Evolutionary conservation across 2,888 invertebrate species (phyloP), one percentile per base, ranked within the genome.

Genomic region (Parnassius smintheus): DNA sequence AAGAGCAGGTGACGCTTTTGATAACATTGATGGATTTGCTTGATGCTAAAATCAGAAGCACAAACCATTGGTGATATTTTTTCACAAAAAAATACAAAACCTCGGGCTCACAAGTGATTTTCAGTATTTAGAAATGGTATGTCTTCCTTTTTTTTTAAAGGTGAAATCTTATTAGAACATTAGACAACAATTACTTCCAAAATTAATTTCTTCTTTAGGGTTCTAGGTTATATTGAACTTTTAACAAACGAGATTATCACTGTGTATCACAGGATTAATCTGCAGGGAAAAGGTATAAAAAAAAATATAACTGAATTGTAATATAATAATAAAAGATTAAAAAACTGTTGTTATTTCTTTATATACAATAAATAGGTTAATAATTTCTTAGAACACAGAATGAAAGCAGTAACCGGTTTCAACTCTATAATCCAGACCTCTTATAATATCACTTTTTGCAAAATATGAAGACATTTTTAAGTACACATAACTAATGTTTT

Each of bases 1-100:
- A 48, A 88, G 75, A 2, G 82, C 85, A 7, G 95, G 94, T 68
- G 94, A 89, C 64, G 93, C 88, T 70, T 93, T 93, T 3, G 91
- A 85, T 67, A 92, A 75, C 76, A 91, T 78, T 70, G 92, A 88
- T 56, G 85, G 86, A 64, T 84, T 83, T 54, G 87, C 80, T 77
- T 93, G 93, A 78, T 94, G 92, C 92, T 94, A 85, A 61, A 88
- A 82, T 60, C 18, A 66, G 25, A 56, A 56, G 2, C 9, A 13
- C n/a, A 49, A 49, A 49, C 12, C 13, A 9, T 49, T 49, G 13
- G 12, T 13, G 13, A 49, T 12, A 49, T 49, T 49, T n/a, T 44
- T 44, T 44, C 11, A 48, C 48, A 48, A 13, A 48, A 12, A 18
- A 49, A 8, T 13, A 35, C 7, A 35, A 35, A 35, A 35, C 35